Evolutionary conservation across 2,888 invertebrate species (phyloP).

Genomic region (Balanococcus diminutus): DNA sequence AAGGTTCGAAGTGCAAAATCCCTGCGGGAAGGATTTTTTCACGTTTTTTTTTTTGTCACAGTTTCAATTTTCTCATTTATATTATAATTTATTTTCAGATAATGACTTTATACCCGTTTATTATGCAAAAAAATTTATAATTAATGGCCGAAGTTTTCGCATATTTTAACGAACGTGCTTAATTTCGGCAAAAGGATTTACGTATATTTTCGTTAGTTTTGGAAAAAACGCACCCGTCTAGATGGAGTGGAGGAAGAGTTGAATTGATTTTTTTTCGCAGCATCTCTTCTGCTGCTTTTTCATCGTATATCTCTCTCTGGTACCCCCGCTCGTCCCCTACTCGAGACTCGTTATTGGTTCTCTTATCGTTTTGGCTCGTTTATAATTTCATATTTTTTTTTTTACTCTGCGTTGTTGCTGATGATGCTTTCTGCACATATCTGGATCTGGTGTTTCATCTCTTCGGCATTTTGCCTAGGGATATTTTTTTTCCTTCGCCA

Average conservation of each 20-base stretch:
- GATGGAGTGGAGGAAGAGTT: background rate
- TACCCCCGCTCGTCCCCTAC: background rate
- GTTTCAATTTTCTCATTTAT: conserved; percentile 53
- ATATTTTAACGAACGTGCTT: conserved; percentile 50
- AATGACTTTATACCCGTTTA: conserved; percentile 51
- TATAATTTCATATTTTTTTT: background rate
- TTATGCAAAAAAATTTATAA: conserved; percentile 50
- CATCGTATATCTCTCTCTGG: background rate
- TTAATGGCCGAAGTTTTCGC: conserved; percentile 53
- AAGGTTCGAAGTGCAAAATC: background rate
- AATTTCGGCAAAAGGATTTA: conserved; percentile 28
- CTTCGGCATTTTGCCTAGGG: background rate
- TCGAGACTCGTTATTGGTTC: background rate
- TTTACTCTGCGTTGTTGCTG: background rate
- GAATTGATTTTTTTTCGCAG: conserved; percentile 26
- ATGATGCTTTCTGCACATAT: background rate
- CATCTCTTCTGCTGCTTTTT: conserved; percentile 14
- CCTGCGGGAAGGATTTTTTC: background rate
- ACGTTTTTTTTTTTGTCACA: conserved; percentile 35
- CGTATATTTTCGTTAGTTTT: conserved; percentile 22
- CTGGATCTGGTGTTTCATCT: background rate
- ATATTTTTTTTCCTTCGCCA: too few species aligned
- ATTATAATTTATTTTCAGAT: conserved; percentile 53
- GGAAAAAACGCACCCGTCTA: background rate
- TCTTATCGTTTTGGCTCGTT: background rate